Evolutionary conservation across 2,797 vertebrate species (phyloP).

Genomic region (Arremon aurantiirostris): DNA sequence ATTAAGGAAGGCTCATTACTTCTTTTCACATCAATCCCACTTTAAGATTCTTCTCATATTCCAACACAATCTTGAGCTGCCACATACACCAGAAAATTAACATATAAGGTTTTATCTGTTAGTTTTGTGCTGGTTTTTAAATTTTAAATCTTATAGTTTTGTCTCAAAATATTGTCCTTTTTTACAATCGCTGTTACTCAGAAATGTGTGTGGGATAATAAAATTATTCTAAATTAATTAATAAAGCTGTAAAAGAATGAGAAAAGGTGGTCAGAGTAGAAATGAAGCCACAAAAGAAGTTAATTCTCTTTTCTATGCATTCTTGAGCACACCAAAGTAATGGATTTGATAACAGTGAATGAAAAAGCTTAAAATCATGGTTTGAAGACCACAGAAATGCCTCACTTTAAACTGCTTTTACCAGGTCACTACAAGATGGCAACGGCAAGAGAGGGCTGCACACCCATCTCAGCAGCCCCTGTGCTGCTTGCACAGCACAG

Average conservation of each 20-base stretch:
- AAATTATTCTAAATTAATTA: background rate
- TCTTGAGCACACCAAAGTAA: background rate
- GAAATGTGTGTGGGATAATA: background rate
- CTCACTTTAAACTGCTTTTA: background rate
- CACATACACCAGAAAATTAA: background rate
- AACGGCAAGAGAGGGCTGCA: background rate
- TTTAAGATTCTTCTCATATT: background rate
- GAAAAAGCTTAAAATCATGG: background rate
- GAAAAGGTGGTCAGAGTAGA: background rate
- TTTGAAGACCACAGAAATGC: background rate
- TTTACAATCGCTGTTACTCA: background rate
- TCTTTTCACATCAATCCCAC: background rate
- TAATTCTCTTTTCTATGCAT: background rate
- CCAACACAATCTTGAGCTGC: background rate
- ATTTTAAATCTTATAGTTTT: background rate
- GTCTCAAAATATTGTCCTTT: background rate
- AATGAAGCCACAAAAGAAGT: background rate
- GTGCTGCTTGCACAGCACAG: background rate
- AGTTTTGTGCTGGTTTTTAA: background rate
- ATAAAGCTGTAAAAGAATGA: background rate
- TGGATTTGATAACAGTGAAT: background rate
- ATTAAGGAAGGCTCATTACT: background rate
- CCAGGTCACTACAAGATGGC: background rate
- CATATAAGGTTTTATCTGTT: background rate
- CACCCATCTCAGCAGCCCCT: background rate